Percentiles rank a stretch among this genome's conserved stretches.
Conservation (phyloP, 2,797 vertebrate genomes). For the Crocodylus rhombifer region DNA sequence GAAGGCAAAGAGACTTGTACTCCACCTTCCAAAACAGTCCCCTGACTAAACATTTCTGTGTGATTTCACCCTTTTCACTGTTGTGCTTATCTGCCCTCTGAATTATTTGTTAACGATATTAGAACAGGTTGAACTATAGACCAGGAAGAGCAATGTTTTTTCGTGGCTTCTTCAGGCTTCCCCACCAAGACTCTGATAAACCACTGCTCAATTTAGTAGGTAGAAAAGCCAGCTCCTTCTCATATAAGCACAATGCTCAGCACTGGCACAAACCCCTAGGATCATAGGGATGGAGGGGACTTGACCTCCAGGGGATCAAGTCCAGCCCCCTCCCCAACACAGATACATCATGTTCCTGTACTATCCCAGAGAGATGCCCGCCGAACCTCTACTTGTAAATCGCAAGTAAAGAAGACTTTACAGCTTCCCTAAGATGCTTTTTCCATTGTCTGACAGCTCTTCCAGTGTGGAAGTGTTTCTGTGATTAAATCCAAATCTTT, state of each 20-base stretch:
- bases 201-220: neutral
- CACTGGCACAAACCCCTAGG: neutral
- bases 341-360: no score
- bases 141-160: neutral
- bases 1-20: neutral
- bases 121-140: neutral
- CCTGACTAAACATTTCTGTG: neutral
- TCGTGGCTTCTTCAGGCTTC: neutral
- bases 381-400: no score
- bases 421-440: no score
- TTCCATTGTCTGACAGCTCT: no score
- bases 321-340: no score
- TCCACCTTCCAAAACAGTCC: neutral
- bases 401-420: no score
- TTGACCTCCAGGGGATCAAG: no score
- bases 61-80: neutral
- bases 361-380: no score
- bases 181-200: neutral
- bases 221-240: neutral
- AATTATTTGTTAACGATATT: neutral
- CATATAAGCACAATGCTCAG: neutral
- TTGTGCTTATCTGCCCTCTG: neutral
- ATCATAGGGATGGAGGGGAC: no score
- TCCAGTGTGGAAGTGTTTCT: no score
- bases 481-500: no score